Base-by-base conservation (phyloP, 35 echinoderm and acorn worm genomes). In the Holothuria glaberrima region DNA sequence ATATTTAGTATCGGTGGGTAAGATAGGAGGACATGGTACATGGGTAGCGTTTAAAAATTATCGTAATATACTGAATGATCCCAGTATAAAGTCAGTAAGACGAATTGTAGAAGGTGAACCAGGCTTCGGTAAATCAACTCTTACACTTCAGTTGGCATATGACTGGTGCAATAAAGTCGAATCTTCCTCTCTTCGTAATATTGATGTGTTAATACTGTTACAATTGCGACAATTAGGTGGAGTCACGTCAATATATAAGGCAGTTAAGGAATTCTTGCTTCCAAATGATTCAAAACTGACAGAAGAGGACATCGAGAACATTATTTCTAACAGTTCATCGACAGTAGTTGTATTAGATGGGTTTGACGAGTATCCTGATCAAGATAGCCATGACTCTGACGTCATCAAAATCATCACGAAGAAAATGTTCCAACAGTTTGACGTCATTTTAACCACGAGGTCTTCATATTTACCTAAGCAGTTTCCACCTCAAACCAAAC, bases 101-200 rank as follows among this genome's bases (percentile, higher is more conserved):
- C n/a, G n/a, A n/a, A n/a, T n/a, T n/a, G n/a, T n/a, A n/a, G n/a
- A n/a, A n/a, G n/a, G n/a, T n/a, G n/a, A n/a, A n/a, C n/a, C n/a
- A n/a, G n/a, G n/a, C n/a, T n/a, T n/a, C n/a, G n/a, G n/a, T n/a
- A n/a, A n/a, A 45, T 45, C 72, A 38, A 34, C 46, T 17, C 21
- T 76, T 3, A 76, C 72, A 19, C 46, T 76, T 19, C 36, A 45
- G 6, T 9, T 76, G 0, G 72, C 72, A 12, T 76, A 45, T 20
- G 72, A 76, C 72, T 76, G 72, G 72, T 76, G 72, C 24, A 76
- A 41, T n/a, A n/a, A n/a, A n/a, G n/a, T n/a, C n/a, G n/a, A n/a
- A n/a, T n/a, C n/a, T n/a, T n/a, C 41, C 9, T 30, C 10, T 22
- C 46, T 2, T 19, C 36, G 10, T 30, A 45, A 12, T 76, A 34